Evolutionary conservation across 2,797 vertebrate species (phyloP).

Genomic region (Sebastes goodei): DNA sequence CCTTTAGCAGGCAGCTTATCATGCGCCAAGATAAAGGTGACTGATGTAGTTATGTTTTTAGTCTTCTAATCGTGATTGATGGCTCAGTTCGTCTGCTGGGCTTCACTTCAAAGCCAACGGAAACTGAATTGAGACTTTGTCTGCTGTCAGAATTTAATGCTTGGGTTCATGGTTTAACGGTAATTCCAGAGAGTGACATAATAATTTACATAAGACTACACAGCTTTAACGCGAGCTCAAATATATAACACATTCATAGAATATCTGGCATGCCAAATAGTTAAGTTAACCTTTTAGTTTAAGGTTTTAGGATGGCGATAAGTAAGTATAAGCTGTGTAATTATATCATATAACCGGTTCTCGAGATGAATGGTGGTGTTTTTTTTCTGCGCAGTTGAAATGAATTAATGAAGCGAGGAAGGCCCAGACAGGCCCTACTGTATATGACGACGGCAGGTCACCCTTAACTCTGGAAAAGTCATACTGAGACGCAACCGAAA

Average conservation of each 20-base stretch:
- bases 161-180: background rate
- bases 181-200: background rate
- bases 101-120: conserved; percentile 40
- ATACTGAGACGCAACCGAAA: conserved; percentile 72
- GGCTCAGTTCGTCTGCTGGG: background rate
- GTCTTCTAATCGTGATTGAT: conserved; percentile 10
- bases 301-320: background rate
- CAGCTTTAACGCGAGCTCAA: background rate
- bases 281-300: background rate
- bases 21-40: conserved; percentile 13
- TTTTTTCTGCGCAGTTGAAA: conserved; percentile 29
- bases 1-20: background rate
- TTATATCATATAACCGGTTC: background rate
- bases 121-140: conserved; percentile 53
- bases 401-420: conserved; percentile 53
- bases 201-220: background rate
- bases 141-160: conserved; percentile 5
- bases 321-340: background rate
- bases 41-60: conserved; percentile 10
- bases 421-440: conserved; percentile 26
- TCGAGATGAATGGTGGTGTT: background rate
- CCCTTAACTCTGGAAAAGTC: conserved; percentile 83
- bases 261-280: background rate
- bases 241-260: background rate
- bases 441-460: conserved; percentile 45